phyloP scores from a whole-genome alignment of 2,797 vertebrate genomes.

The Bovichtus diacanthus region DNA sequence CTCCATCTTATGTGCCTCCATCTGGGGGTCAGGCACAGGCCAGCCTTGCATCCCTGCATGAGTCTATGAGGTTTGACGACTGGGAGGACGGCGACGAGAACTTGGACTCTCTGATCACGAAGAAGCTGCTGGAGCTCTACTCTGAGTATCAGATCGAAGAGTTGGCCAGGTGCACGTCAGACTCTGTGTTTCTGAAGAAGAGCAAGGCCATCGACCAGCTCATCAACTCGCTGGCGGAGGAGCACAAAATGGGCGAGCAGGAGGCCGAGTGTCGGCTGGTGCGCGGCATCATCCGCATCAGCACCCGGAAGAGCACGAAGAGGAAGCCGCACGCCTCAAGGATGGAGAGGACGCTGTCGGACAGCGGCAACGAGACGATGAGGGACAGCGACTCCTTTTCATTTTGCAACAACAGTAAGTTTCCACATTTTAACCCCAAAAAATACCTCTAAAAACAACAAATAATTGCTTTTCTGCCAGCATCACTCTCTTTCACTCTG shows the following conservation, averaged over 20 bases:
- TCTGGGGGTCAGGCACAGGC: slow-evolving; percentile 4
- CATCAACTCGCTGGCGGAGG: slow-evolving; percentile 94
- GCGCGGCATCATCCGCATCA: slow-evolving; percentile 95
- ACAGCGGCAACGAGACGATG: slow-evolving; percentile 96
- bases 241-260: slow-evolving; percentile 95
- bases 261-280: slow-evolving; percentile 95
- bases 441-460: not conserved
- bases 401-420: slow-evolving; percentile 92
- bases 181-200: slow-evolving; percentile 95
- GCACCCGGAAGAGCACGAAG: slow-evolving; percentile 90
- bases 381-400: slow-evolving; percentile 82
- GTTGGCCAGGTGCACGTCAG: slow-evolving; percentile 94
- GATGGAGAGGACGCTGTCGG: slow-evolving; percentile 83
- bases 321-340: slow-evolving; percentile 44
- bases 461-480: not conserved
- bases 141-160: slow-evolving; percentile 97
- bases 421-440: not conserved
- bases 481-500: slow-evolving; percentile 4
- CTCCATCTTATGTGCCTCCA: slow-evolving; percentile 42
- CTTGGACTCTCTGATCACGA: slow-evolving; percentile 92
- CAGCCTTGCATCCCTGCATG: slow-evolving; percentile 69
- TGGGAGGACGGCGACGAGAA: slow-evolving; percentile 89
- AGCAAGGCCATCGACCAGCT: slow-evolving; percentile 95
- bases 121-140: slow-evolving; percentile 95
- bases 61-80: slow-evolving; percentile 87